phyloP scores from a whole-genome alignment of 2,113 vertebrate species.

The Eulacestoma nigropectus region DNA sequence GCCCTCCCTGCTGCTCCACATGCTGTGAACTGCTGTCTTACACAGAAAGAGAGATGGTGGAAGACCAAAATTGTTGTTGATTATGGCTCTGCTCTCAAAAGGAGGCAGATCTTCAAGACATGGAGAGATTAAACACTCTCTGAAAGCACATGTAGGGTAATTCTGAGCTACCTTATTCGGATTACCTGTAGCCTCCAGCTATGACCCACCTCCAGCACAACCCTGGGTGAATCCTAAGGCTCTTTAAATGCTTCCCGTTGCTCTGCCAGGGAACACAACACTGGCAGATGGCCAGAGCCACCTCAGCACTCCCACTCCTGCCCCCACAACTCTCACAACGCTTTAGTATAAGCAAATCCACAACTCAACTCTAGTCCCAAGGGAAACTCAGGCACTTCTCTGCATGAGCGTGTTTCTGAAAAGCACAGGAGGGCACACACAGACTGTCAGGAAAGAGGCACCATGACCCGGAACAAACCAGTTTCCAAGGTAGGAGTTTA shows the following conservation, averaged over 20 bases:
- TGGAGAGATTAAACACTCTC: neutral
- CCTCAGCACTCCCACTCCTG: neutral
- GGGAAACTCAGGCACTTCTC: fast-evolving
- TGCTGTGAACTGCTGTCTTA: neutral
- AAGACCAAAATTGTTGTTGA: neutral
- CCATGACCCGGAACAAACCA: neutral
- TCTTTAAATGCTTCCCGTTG: neutral
- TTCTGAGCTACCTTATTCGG: neutral
- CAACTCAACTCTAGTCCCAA: neutral
- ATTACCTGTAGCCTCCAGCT: neutral
- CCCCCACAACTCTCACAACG: fast-evolving
- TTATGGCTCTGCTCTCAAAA: neutral
- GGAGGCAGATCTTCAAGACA: fast-evolving
- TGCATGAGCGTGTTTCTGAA: fast-evolving
- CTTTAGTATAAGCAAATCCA: neutral
- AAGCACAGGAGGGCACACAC: neutral
- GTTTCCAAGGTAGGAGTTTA: neutral
- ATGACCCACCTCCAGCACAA: neutral
- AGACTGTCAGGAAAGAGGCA: neutral
- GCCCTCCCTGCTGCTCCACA: fast-evolving
- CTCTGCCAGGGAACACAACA: neutral
- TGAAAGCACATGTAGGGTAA: neutral
- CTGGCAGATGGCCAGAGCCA: neutral
- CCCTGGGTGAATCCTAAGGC: neutral
- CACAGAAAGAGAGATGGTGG: neutral